Base-by-base conservation (phyloP, 2,797 vertebrate species). In the Labeo calbasu region DNA sequence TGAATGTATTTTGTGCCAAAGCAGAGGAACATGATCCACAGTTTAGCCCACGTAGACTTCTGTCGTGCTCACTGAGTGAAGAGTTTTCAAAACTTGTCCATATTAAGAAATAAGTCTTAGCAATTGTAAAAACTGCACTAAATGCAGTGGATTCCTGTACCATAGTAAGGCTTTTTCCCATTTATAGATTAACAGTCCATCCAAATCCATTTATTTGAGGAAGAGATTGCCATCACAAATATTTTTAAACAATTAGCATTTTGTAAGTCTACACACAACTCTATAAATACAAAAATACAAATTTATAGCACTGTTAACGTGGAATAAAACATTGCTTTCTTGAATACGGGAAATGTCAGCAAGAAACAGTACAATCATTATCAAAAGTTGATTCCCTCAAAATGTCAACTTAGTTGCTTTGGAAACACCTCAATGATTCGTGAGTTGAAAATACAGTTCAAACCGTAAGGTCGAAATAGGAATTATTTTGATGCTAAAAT, bases 231-330 rank as follows among this genome's bases (percentile, higher is more conserved):
- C 89, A 89, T 86, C 89, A 90, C 87, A 89, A 90, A 91, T 70
- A 61, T 50, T 40, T 71, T 72, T 50, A 81, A 83, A 71, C 89
- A 88, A 92, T 90, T 76, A 83, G 92, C 85, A 87, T 90, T 91
- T 91, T 89, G 83, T 89, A 92, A 89, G 87, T 87, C 86, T 88
- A 89, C 93, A 94, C 89, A 88, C 89, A 94, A 91, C 89, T 92
- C 90, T 92, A 93, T 94, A 95, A 95, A 96, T 95, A 96, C 88
- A 96, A 96, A 96, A 96, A 95, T 95, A 95, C 95, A 94, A 92
- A 91, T 91, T 91, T 94, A 19, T 57, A 85, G 85, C 81, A 87
- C 25, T 57, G 71, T 84, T 85, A 32, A 85, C 70, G 76, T 79
- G 84, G 77, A 89, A 86, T 55, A 77, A 84, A 75, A 84, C 79